These are phyloP conservation scores for Pteronotus mesoamericanus DNA, from an alignment of 2,797 vertebrate genomes.

Conservation along the genomic window DNA sequence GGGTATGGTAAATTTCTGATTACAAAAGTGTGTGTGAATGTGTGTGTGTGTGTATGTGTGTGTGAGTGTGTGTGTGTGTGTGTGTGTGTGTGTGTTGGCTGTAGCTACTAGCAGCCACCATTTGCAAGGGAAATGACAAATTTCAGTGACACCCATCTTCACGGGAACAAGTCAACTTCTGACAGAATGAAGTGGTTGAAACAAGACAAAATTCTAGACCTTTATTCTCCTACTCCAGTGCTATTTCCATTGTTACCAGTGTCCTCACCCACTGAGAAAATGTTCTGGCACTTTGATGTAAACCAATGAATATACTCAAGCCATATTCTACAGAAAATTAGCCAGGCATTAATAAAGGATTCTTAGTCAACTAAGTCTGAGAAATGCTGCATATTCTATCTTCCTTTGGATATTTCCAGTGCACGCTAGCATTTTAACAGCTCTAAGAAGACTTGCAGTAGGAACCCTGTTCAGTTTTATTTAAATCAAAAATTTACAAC, in stretches of 20 bases:
- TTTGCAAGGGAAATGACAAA: constrained; percentile 1
- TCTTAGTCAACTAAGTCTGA: background rate
- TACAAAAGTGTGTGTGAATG: no score
- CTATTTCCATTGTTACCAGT: background rate
- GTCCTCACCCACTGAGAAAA: background rate
- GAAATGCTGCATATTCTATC: background rate
- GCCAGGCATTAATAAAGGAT: background rate
- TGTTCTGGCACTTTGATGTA: background rate
- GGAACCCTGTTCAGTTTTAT: constrained; percentile 17
- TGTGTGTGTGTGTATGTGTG: no score
- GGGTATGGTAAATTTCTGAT: constrained; percentile 28
- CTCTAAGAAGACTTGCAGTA: background rate
- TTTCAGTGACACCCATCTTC: constrained; percentile 11
- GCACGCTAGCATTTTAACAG: constrained; percentile 10
- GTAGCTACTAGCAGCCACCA: background rate
- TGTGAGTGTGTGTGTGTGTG: no score
- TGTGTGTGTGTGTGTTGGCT: background rate
- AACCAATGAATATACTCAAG: background rate
- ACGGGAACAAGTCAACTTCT: constrained; percentile 3
- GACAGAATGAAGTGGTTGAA: constrained; percentile 24
- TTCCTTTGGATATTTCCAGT: background rate
- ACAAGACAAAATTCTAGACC: background rate
- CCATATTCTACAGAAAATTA: background rate
- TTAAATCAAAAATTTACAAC: constrained; percentile 4
- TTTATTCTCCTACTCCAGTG: background rate